Evolutionary conservation across 92 coral and sea anemone species (phyloP).

Genomic region (Phenganax subtilis): DNA sequence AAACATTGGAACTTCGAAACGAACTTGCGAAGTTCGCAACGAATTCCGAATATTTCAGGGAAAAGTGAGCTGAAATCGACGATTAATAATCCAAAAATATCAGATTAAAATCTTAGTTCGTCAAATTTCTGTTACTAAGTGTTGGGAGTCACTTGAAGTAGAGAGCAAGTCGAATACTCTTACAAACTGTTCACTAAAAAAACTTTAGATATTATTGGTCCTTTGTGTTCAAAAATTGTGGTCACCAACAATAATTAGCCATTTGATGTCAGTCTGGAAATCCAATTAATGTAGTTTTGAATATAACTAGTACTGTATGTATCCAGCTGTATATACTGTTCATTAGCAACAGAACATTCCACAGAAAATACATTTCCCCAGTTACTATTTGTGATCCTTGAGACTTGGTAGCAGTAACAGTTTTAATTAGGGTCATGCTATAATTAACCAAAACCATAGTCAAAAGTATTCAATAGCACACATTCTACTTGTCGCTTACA

Average conservation of each 20-base stretch:
- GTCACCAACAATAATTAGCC: conserved; percentile 4
- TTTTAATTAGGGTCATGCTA: not conserved
- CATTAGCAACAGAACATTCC: not conserved
- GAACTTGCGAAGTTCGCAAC: too few relatives aligned
- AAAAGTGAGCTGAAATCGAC: too few relatives aligned
- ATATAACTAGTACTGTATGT: not conserved
- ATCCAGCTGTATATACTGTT: not conserved
- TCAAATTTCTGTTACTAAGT: too few relatives aligned
- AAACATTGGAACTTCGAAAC: too few relatives aligned
- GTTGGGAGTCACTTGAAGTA: too few relatives aligned
- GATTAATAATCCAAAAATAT: too few relatives aligned
- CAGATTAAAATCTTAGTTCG: too few relatives aligned
- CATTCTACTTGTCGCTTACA: conserved; percentile 9
- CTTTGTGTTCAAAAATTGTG: conserved; percentile 11
- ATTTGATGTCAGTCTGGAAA: not conserved
- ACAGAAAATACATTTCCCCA: not conserved
- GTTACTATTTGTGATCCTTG: not conserved
- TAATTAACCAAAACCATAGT: conserved; percentile 10
- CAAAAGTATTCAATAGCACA: not conserved
- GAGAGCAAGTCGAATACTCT: too few relatives aligned
- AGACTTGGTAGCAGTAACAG: not conserved
- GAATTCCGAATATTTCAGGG: too few relatives aligned
- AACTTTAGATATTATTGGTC: conserved; percentile 1
- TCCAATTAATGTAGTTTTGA: not conserved
- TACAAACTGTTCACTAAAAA: not conserved